phyloP scores from a whole-genome alignment of 2,797 vertebrate genomes.

The Karalla daura region DNA sequence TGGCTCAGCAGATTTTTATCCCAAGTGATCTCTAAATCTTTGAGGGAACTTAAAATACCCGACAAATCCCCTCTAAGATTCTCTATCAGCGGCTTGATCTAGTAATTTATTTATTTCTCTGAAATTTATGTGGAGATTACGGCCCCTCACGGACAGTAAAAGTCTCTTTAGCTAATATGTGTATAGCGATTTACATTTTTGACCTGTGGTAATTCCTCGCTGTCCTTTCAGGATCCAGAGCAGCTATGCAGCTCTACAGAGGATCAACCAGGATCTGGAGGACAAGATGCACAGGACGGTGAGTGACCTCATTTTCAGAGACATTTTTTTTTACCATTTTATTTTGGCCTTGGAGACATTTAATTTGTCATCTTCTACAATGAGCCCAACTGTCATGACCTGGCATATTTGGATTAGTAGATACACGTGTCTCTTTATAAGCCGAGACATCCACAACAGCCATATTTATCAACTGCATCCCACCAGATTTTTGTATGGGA shows the following conservation, averaged over 20 bases:
- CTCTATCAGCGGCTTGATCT: neutral
- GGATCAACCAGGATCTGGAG: constrained; percentile 97
- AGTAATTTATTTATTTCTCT: constrained; percentile 19
- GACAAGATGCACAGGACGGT: constrained; percentile 95
- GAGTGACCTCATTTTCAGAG: constrained; percentile 59
- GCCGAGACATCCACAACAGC: too few species aligned
- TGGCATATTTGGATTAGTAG: too few species aligned
- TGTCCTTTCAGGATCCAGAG: constrained; percentile 91
- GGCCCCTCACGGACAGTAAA: constrained; percentile 12
- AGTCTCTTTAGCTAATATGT: constrained; percentile 4
- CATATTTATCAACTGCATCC: too few species aligned
- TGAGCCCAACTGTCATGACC: too few species aligned
- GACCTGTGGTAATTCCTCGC: neutral
- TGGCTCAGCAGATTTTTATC: constrained; percentile 28
- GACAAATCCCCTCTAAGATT: constrained; percentile 31
- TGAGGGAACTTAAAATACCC: constrained; percentile 43
- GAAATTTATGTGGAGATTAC: constrained; percentile 27
- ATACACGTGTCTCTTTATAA: too few species aligned
- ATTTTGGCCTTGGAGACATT: too few species aligned
- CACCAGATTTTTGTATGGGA: too few species aligned
- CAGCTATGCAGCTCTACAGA: constrained; percentile 94
- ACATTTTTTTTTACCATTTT: neutral
- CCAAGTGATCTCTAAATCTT: constrained; percentile 43
- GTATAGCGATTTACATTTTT: constrained; percentile 20
- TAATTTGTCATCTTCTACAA: too few species aligned